Conservation (phyloP, 1,140 invertebrate species). For the Heliconius hewitsoni region DNA sequence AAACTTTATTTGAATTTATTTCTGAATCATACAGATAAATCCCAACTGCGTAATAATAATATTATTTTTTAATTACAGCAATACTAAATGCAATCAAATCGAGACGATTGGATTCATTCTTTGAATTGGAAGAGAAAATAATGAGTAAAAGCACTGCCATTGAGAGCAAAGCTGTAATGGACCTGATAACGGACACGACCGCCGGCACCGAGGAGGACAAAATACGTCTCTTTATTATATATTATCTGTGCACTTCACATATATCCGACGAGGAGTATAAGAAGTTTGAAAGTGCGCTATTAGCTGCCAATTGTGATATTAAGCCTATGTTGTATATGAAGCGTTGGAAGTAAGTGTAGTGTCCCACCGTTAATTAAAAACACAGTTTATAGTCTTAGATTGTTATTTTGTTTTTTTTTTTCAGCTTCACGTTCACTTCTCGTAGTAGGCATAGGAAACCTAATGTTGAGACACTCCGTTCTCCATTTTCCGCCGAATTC, state of each 20-base stretch:
- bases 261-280: slow-evolving; percentile 92
- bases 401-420: too few relatives aligned
- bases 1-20: too few relatives aligned
- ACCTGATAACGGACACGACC: slow-evolving; percentile 92
- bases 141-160: slow-evolving; percentile 89
- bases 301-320: slow-evolving; percentile 92
- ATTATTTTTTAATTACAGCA: slow-evolving; percentile 68
- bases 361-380: too few relatives aligned
- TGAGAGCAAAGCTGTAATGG: slow-evolving; percentile 88
- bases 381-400: too few relatives aligned
- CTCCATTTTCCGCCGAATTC: too few relatives aligned
- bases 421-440: too few relatives aligned
- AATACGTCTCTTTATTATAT: slow-evolving; percentile 96
- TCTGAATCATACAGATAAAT: background rate
- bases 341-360: slow-evolving; percentile 89
- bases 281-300: slow-evolving; percentile 89
- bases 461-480: too few relatives aligned
- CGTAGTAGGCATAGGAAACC: too few relatives aligned
- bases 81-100: slow-evolving; percentile 96
- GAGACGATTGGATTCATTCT: slow-evolving; percentile 96
- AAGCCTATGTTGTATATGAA: slow-evolving; percentile 92
- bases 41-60: background rate
- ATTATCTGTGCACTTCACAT: slow-evolving; percentile 91
- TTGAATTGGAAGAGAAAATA: slow-evolving; percentile 98
- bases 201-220: slow-evolving; percentile 96